A percentile compares a stretch with the other conserved stretches of the same genome.
phyloP scores from a whole-genome alignment of 2,797 vertebrate genomes.

The Aplochiton taeniatus region DNA sequence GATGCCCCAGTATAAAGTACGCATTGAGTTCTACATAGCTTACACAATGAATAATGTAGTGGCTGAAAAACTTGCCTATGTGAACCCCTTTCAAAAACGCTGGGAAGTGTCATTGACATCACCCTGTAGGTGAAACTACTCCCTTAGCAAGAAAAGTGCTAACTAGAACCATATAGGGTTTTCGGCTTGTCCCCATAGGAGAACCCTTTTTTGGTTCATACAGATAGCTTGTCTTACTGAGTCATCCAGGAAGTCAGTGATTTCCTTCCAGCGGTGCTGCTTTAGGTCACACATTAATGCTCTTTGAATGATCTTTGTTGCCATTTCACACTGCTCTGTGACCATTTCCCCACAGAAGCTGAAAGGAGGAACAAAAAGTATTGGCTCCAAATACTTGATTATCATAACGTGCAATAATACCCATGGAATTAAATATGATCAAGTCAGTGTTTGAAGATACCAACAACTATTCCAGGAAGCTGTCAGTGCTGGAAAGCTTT shows the following conservation, averaged over 20 bases:
- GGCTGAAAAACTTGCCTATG: background rate
- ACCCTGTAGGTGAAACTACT: background rate
- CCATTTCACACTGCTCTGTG: background rate
- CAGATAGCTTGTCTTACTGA: constrained; percentile 6
- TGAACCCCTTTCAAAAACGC: background rate
- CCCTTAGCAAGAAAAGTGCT: too few species aligned
- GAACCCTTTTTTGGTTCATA: constrained; percentile 4
- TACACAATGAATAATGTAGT: constrained; percentile 11
- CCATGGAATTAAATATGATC: constrained; percentile 9
- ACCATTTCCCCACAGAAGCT: background rate
- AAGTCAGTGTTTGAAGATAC: too few species aligned
- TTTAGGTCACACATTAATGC: constrained; percentile 2
- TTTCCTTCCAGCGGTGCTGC: constrained; percentile 1
- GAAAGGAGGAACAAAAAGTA: background rate
- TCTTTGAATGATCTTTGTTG: background rate
- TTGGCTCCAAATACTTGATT: constrained; percentile 8
- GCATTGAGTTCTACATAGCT: background rate
- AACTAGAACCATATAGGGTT: too few species aligned
- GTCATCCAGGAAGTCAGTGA: constrained; percentile 7
- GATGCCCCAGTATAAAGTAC: constrained; percentile 26
- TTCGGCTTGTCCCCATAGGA: too few species aligned
- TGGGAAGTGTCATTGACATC: constrained; percentile 21
- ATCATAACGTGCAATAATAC: constrained; percentile 3
- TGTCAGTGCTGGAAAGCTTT: constrained; percentile 5
- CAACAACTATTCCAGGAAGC: too few species aligned